These are phyloP conservation scores for Eira barbara DNA, from an alignment of 2,113 vertebrate genomes.

Conservation along the genomic window DNA sequence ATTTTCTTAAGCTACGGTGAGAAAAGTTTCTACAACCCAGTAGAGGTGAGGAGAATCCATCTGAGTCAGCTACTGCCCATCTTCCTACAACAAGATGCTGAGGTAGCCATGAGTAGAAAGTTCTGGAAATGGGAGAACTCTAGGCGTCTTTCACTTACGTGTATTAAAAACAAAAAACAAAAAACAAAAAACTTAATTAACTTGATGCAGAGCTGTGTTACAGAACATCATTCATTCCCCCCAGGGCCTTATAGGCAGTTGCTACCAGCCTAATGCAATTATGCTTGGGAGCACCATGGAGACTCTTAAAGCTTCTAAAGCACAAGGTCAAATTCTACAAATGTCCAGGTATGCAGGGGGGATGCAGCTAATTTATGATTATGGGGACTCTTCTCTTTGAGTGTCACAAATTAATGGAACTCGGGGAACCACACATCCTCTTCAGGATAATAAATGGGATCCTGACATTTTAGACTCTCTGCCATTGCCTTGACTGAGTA, in stretches of 20 bases:
- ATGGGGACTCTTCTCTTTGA: constrained; percentile 19
- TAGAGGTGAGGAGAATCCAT: neutral
- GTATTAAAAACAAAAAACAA: neutral
- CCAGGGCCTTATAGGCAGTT: constrained; percentile 56
- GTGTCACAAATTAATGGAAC: constrained; percentile 55
- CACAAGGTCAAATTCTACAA: constrained; percentile 65
- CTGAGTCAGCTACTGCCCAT: neutral
- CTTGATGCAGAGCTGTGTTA: constrained; percentile 37
- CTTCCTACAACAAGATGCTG: neutral
- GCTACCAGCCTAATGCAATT: constrained; percentile 67
- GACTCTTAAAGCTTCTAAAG: constrained; percentile 70
- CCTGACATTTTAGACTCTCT: constrained; percentile 68
- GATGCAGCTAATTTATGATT: constrained; percentile 56
- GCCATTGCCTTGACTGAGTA: constrained; percentile 22
- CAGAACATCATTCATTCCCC: constrained; percentile 48
- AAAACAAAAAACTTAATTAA: constrained; percentile 18
- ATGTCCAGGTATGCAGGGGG: constrained; percentile 44
- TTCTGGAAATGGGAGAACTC: neutral
- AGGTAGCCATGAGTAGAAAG: constrained; percentile 35
- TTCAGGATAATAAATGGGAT: constrained; percentile 67
- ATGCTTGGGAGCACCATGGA: constrained; percentile 51
- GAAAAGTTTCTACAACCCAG: neutral
- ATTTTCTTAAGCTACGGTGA: constrained; percentile 40
- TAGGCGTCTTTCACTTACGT: neutral
- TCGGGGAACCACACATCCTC: constrained; percentile 50